Base-by-base conservation (phyloP, 2,797 vertebrate species). In the Xenopus petersii region DNA sequence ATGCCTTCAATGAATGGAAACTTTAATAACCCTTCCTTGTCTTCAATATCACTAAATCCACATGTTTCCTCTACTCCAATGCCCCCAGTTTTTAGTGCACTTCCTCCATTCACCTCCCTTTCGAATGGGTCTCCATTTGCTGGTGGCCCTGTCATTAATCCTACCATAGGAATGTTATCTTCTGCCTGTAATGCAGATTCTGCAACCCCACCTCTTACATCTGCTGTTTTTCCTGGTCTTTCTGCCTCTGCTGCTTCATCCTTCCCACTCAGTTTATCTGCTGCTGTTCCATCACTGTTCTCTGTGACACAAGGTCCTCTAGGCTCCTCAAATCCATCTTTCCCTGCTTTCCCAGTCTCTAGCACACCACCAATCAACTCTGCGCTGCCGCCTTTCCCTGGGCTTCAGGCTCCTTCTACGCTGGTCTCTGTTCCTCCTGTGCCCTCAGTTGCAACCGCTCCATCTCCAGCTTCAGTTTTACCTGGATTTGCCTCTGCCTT, bases 401-500 rank as follows among this genome's bases (percentile, higher is more conserved):
- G 96, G 81, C 92, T 98, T 73, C 89, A 94, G 80, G 93, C 93
- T 33, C 88, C 93, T 11, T 88, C 94, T 62, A 92, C 96, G 12
- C 93, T 95, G 51, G 92, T 95, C 62, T 90, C 93, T 0, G 95
- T 95, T 73, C 90, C 94, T n/a, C 94, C 94, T 0, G 89, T 97
- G 61, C 95, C 96, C 3, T 93, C 93, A 0, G 91, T 93, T 4
- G 90, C 88, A 62, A 90, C 93, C 4, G 93, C 93, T n/a, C 93
- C 95, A 3, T 93, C 95, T 13, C 94, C 95, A 0, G 94, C 95
- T 1, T 94, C 97, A 0, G 96, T 98, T 79, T 91, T 98, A 73
- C 96, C 96, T 33, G 96, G 96, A 63, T 98, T 99, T 60, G 96
- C 96, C 1, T 98, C 97, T 1, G 95, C 96, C 2, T 98, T 98